Conservation (phyloP, 2,797 vertebrate species). For the Alca torda region DNA sequence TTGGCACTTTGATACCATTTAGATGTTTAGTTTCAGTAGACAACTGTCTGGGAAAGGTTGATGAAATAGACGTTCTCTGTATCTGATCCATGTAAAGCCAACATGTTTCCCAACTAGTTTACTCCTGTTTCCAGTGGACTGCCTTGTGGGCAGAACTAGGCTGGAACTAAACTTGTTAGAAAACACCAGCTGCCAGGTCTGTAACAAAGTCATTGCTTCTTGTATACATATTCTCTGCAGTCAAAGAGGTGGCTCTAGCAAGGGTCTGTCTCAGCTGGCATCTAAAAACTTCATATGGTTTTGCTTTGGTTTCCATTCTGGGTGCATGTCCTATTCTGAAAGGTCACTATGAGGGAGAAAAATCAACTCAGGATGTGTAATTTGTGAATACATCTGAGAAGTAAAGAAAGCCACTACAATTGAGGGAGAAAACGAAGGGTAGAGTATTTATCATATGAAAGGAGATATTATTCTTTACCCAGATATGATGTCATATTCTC, state of each 20-base stretch:
- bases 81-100: background rate
- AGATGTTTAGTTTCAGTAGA: background rate
- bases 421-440: background rate
- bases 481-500: background rate
- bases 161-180: background rate
- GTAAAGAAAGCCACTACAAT: background rate
- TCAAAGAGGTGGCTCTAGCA: background rate
- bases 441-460: background rate
- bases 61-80: background rate
- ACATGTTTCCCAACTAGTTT: background rate
- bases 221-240: background rate
- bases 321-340: background rate
- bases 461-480: background rate
- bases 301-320: background rate
- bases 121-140: background rate
- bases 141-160: background rate
- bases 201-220: background rate
- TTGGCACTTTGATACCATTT: background rate
- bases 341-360: background rate
- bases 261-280: background rate
- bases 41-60: background rate
- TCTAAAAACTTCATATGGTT: background rate
- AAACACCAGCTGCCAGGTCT: background rate
- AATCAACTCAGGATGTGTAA: background rate
- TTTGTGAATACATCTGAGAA: background rate